A percentile compares a stretch with the other conserved stretches of the same genome.
Evolutionary conservation across 2,113 vertebrate genomes (phyloP).

Genomic region (Potamarius usumacintae): DNA sequence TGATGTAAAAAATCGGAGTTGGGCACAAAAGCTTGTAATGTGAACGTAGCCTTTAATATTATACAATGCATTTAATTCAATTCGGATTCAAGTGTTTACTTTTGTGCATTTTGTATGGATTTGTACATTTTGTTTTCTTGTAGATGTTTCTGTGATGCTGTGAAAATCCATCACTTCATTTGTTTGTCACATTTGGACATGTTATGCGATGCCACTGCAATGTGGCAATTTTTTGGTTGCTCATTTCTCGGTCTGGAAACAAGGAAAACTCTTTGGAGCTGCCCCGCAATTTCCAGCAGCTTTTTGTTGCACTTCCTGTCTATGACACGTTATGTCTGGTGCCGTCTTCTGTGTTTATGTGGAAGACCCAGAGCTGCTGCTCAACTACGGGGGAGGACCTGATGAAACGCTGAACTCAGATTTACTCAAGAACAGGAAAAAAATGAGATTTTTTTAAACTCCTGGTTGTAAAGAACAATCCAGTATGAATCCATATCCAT

Average conservation of each 20-base stretch:
- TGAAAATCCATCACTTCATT: constrained; percentile 27
- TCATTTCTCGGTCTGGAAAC: constrained; percentile 6
- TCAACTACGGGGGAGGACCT: constrained; percentile 49
- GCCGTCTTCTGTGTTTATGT: constrained; percentile 40
- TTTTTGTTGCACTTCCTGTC: constrained; percentile 25
- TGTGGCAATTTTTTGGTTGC: constrained; percentile 36
- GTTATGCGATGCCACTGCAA: not conserved
- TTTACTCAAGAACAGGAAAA: constrained; percentile 36
- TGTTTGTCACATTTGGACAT: not conserved
- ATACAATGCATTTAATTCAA: not conserved
- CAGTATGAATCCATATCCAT: constrained; percentile 35
- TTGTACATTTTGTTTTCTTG: constrained; percentile 53
- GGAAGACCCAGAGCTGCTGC: constrained; percentile 53
- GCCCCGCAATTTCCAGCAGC: constrained; percentile 40
- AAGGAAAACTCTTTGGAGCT: constrained; percentile 50
- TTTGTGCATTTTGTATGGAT: constrained; percentile 61
- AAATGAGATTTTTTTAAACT: constrained; percentile 28
- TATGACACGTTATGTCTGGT: constrained; percentile 26
- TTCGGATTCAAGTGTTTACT: constrained; percentile 3
- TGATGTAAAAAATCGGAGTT: not conserved
- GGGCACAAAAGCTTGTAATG: constrained; percentile 1
- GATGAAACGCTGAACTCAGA: constrained; percentile 39
- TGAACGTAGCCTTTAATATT: not conserved
- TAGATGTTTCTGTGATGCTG: constrained; percentile 18
- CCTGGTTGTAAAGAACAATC: constrained; percentile 42